Conservation (phyloP, 2,797 vertebrate genomes). For the Pelobates cultripes region DNA sequence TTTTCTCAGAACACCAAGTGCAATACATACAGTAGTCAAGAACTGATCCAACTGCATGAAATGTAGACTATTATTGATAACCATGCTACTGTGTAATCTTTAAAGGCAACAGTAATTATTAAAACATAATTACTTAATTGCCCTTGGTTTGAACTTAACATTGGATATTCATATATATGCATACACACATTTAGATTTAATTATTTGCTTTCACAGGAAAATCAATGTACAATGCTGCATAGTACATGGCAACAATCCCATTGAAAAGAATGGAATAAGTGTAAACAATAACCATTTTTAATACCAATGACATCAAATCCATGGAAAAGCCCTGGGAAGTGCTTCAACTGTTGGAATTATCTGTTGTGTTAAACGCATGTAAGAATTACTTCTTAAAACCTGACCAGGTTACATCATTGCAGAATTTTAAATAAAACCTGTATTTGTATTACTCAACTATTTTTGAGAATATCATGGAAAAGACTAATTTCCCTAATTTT, state of each 20-base stretch:
- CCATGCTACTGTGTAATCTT: neutral
- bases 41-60: constrained; percentile 19
- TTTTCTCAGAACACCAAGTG: neutral
- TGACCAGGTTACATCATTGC: neutral
- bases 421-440: no score
- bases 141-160: neutral
- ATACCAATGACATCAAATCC: neutral
- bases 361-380: no score
- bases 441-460: no score
- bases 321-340: neutral
- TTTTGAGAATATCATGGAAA: neutral
- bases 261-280: constrained; percentile 28
- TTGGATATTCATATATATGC: neutral
- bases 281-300: constrained; percentile 39
- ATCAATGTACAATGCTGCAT: constrained; percentile 34
- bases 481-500: neutral
- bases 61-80: neutral
- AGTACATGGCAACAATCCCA: constrained; percentile 38
- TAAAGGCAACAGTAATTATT: neutral
- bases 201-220: no score
- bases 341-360: neutral
- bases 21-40: constrained; percentile 32
- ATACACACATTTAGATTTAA: no score
- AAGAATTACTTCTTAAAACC: neutral
- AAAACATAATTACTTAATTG: neutral